These are phyloP conservation scores for Cydia strobilella DNA, from an alignment of 1,140 invertebrate species.

Conservation along the genomic window DNA sequence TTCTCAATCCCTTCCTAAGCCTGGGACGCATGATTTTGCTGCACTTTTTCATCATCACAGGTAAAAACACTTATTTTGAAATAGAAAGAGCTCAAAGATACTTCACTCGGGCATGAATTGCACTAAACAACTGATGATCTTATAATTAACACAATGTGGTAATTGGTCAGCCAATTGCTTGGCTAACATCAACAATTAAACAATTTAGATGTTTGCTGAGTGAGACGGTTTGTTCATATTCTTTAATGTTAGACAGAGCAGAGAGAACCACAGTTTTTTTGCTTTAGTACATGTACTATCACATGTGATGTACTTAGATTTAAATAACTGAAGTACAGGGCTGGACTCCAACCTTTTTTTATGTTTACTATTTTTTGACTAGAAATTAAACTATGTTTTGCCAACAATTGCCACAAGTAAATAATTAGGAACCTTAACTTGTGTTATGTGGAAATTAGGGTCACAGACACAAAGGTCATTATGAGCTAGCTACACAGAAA, in stretches of 20 bases:
- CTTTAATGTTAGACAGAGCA: conserved; percentile 33
- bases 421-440: too few species aligned
- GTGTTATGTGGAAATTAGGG: too few species aligned
- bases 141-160: conserved; percentile 19
- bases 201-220: conserved; percentile 39
- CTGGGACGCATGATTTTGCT: conserved; percentile 85
- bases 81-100: neutral
- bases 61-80: conserved; percentile 43
- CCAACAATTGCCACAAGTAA: too few species aligned
- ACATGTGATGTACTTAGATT: neutral
- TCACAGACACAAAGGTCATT: too few species aligned
- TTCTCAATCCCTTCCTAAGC: conserved; percentile 89
- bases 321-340: conserved; percentile 4
- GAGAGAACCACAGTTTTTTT: conserved; percentile 18
- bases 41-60: conserved; percentile 81
- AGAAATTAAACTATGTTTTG: too few species aligned
- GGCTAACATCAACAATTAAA: conserved; percentile 49
- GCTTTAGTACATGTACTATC: too few species aligned
- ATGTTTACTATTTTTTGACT: too few species aligned
- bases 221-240: conserved; percentile 32
- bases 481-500: too few species aligned
- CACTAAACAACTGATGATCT: conserved; percentile 15
- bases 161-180: conserved; percentile 38
- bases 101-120: neutral
- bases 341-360: neutral